These are phyloP conservation scores for Petaurus breviceps DNA, from an alignment of 2,113 vertebrate species.

Conservation along the genomic window DNA sequence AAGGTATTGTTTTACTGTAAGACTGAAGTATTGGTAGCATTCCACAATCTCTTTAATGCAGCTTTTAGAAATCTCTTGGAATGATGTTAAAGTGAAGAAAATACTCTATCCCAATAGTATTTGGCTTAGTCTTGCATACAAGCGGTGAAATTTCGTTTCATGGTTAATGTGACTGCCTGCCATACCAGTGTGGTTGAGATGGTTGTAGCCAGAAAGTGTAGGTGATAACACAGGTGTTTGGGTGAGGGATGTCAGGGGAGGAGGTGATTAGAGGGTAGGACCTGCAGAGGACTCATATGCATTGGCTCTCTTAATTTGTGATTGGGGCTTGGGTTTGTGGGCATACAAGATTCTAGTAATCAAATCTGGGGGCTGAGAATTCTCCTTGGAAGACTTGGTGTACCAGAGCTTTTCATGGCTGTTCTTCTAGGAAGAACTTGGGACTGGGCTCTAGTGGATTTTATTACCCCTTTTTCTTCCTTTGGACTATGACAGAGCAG, in stretches of 20 bases:
- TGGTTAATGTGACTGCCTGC: neutral
- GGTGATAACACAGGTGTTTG: neutral
- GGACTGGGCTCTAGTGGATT: neutral
- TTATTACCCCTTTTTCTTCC: neutral
- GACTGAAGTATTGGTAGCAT: neutral
- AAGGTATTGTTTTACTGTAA: neutral
- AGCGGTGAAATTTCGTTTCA: neutral
- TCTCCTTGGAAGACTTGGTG: too few species aligned
- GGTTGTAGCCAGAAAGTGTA: neutral
- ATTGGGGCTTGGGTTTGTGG: neutral
- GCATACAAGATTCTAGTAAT: neutral
- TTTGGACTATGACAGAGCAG: neutral
- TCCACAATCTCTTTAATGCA: too few species aligned
- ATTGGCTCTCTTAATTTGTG: too few species aligned
- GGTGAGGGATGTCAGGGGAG: neutral
- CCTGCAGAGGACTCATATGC: too few species aligned
- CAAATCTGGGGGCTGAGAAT: rapidly evolving
- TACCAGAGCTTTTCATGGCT: neutral
- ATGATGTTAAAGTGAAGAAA: neutral
- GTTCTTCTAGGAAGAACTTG: neutral
- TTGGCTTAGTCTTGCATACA: neutral
- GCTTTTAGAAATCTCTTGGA: neutral
- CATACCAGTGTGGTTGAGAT: neutral
- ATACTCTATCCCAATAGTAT: neutral
- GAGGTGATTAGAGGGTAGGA: neutral